Base-by-base conservation (phyloP, 2,797 vertebrate genomes). In the Scolopax rusticola region DNA sequence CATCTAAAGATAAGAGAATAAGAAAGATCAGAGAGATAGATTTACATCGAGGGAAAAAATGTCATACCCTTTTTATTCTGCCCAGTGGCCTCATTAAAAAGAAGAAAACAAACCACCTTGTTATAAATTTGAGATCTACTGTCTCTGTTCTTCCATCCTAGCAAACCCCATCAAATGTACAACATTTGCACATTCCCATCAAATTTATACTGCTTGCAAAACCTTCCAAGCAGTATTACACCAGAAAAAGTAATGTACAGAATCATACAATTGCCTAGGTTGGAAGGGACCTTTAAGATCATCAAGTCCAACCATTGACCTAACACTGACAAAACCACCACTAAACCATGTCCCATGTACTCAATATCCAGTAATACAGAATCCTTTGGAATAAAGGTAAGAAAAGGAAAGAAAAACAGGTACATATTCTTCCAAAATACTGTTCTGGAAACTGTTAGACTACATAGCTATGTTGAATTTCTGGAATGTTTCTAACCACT, bases 121-220 rank as follows among this genome's bases (percentile, higher is more conserved):
- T 84, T 81, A 95, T 76, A 68, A 94, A 96, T 89, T 82, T 41
- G 47, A 79, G 78, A 86, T 80, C 77, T 28, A 30, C 63, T 75
- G 50, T 71, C 59, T 70, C 19, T n/a, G 27, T 56, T 78, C 64
- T 80, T 91, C 24, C 38, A 30, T 50, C 75, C 36, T 38, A 77
- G 67, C 27, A 36, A 43, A 79, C 18, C 28, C 83, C 91, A 57
- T 93, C 47, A 20, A 38, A 61, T 76, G 38, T 38, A 67, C 45
- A 78, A 90, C 23, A 94, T 81, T 84, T 93, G 43, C 81, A 64
- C 86, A 92, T 87, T 97, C 68, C 59, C 56, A 30, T 89, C 3
- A 27, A 71, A 54, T 90, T 87, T 67, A 86, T 85, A 81, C 50
- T 95, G 75, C 59, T 82, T 92, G 71, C 57, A 94, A 67, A 86